Conservation (phyloP, 2,888 invertebrate species). For the Trachelus iudaicus region DNA sequence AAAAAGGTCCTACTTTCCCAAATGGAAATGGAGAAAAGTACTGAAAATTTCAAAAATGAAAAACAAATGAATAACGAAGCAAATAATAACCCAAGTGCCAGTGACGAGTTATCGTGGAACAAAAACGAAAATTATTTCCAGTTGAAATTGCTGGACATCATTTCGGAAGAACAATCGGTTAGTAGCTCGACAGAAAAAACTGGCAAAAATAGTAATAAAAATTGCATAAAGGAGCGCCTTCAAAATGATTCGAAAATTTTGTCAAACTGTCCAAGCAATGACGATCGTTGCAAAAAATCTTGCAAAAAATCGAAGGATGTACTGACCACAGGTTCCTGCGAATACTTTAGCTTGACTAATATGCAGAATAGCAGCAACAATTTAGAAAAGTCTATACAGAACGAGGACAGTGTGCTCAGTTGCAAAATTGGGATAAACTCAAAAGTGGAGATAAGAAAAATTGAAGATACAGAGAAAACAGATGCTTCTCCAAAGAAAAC, state of each 20-base stretch:
- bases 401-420: background rate
- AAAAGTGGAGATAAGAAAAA: background rate
- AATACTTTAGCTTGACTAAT: slow-evolving; percentile 34
- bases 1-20: slow-evolving; percentile 38
- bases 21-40: slow-evolving; percentile 28
- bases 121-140: slow-evolving; percentile 30
- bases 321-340: slow-evolving; percentile 16
- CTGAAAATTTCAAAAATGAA: background rate
- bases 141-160: slow-evolving; percentile 46
- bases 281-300: background rate
- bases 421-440: background rate
- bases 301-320: background rate
- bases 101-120: slow-evolving; percentile 10
- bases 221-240: background rate
- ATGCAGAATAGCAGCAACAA: background rate
- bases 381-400: background rate
- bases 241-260: background rate
- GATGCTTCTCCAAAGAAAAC: background rate
- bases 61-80: background rate
- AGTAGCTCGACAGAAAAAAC: slow-evolving; percentile 39
- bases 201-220: slow-evolving; percentile 5
- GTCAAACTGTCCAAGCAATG: background rate
- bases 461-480: background rate
- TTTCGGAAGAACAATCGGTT: slow-evolving; percentile 49
- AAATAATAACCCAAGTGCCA: background rate